Evolutionary conservation across 1,140 invertebrate genomes (phyloP).

Genomic region (Tachypleus tridentatus): DNA sequence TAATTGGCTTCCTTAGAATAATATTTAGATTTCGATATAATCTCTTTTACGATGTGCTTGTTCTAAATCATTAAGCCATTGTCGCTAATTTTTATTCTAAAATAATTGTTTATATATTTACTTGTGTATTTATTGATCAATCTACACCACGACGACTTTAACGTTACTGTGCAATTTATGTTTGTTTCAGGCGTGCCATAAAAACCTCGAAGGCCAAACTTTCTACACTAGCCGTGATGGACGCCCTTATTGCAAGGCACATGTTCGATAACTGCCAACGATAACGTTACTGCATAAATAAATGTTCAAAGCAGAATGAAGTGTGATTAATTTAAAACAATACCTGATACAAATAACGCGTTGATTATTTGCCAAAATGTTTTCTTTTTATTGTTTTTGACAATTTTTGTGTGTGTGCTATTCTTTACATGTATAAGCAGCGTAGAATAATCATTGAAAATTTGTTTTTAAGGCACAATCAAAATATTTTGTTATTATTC

Average conservation of each 20-base stretch:
- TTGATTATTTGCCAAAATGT: too few species aligned
- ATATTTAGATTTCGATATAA: not conserved
- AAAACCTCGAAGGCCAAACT: slow-evolving; percentile 95
- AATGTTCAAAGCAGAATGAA: too few species aligned
- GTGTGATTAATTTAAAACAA: too few species aligned
- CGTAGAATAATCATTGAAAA: too few species aligned
- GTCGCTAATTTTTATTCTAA: not conserved
- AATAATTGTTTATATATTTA: not conserved
- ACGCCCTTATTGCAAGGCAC: slow-evolving; percentile 94
- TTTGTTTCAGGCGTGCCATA: slow-evolving; percentile 61
- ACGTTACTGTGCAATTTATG: not conserved
- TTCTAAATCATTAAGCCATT: not conserved
- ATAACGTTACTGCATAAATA: too few species aligned
- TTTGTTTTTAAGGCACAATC: too few species aligned
- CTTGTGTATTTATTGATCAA: not conserved
- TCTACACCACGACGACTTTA: not conserved
- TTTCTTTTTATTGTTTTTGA: too few species aligned
- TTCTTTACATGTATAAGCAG: too few species aligned
- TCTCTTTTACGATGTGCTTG: not conserved
- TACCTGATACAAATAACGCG: too few species aligned
- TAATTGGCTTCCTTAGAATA: not conserved
- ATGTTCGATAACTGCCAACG: slow-evolving; percentile 50
- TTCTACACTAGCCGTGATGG: slow-evolving; percentile 92
- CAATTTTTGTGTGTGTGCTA: too few species aligned
- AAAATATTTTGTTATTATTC: too few species aligned